Evolutionary conservation across 1,140 invertebrate species (phyloP).

Genomic region (Melipona quadrifasciata): DNA sequence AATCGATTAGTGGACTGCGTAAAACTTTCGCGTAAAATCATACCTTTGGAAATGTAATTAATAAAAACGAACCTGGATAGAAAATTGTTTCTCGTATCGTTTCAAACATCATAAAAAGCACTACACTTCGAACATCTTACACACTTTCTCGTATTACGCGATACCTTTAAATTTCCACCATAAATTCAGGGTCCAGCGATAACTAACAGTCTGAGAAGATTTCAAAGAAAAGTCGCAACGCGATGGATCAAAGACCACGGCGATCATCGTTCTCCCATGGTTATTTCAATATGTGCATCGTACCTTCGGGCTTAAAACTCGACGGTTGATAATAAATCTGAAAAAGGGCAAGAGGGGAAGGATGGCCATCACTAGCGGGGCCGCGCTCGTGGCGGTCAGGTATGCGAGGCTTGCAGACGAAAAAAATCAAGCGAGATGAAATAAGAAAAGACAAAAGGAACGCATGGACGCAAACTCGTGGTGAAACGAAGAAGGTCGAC

Average conservation of each 20-base stretch:
- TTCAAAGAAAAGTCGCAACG: background rate
- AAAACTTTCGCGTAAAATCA: no score
- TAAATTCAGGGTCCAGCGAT: no score
- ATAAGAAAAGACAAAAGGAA: constrained; percentile 71
- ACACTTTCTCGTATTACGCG: no score
- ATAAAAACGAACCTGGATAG: no score
- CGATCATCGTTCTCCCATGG: background rate
- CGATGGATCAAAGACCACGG: background rate
- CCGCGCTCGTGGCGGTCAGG: constrained; percentile 78
- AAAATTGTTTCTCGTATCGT: no score
- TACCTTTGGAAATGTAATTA: no score
- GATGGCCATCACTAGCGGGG: constrained; percentile 54
- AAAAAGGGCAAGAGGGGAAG: background rate
- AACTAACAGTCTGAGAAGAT: no score
- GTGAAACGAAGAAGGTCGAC: constrained; percentile 30
- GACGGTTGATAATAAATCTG: constrained; percentile 11
- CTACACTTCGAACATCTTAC: no score
- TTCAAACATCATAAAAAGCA: no score
- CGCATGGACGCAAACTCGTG: constrained; percentile 38
- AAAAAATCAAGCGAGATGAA: constrained; percentile 73
- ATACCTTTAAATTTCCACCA: no score
- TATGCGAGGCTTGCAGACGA: constrained; percentile 77
- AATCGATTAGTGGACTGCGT: no score
- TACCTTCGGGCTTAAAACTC: background rate
- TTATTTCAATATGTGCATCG: background rate